These are phyloP conservation scores for Fukomys damarensis DNA, from an alignment of 2,113 vertebrate genomes.

Conservation along the genomic window DNA sequence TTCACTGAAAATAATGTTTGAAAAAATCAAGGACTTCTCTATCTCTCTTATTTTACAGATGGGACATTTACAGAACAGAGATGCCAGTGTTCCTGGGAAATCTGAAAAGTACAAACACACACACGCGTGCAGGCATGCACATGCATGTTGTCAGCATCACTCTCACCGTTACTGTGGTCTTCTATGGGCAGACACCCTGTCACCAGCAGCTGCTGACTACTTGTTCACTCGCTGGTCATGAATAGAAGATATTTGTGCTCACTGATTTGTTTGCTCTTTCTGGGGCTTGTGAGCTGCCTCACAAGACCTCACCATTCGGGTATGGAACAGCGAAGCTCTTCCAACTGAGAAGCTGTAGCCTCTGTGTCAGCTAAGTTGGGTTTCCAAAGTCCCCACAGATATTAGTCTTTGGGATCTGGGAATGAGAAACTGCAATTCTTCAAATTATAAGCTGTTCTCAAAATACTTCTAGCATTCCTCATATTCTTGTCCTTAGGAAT, in stretches of 20 bases:
- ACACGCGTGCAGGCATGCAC: rapidly evolving
- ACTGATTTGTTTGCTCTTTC: background rate
- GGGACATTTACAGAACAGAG: background rate
- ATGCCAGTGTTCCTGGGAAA: background rate
- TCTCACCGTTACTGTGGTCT: background rate
- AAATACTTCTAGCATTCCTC: background rate
- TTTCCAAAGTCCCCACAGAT: background rate
- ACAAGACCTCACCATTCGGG: background rate
- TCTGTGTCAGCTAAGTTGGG: background rate
- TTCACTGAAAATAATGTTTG: background rate
- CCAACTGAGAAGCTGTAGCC: background rate
- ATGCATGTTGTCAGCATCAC: too few species aligned
- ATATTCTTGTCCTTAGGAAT: background rate
- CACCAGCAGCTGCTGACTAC: background rate
- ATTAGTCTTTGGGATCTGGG: background rate
- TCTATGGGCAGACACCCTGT: rapidly evolving
- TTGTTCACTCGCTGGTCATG: background rate
- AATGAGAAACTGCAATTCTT: background rate
- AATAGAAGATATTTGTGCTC: background rate
- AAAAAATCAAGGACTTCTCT: background rate
- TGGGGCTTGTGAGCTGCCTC: background rate
- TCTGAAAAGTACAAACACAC: background rate
- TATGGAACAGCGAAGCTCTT: background rate
- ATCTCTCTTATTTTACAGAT: background rate
- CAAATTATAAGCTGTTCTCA: background rate